Evolutionary conservation across 2,113 vertebrate species (phyloP), one percentile per base, ranked within the genome.

Genomic region (Chloropsis hardwickii): DNA sequence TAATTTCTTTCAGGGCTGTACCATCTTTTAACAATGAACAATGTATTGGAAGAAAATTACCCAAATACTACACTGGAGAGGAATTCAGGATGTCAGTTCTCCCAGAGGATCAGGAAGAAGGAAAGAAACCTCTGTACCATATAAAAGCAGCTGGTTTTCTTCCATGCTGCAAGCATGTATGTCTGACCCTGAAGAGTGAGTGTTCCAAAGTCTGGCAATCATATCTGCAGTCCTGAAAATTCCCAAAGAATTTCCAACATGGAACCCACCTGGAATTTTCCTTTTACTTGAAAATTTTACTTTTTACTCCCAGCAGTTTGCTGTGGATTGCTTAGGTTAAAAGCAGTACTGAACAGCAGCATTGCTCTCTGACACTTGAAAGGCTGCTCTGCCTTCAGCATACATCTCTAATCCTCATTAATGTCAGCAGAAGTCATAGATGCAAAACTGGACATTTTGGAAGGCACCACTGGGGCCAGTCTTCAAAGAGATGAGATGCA

Each of bases 381-480:
- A 57, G 42, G 45, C 16, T 95, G 39, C 56, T 95, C 70, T 73
- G 17, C 37, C 61, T 88, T 91, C 78, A 91, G 42, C 1, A 1
- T 42, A 73, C 29, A 57, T 62, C 74, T 86, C 47, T 66, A 93
- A 83, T 62, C 51, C 39, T 90, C 54, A 65, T 86, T 93, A 97
- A 80, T 37, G 67, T 73, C 85, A 73, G 28, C 10, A 27, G 33
- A 82, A 96, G 71, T 79, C 76, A 81, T 64, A 66, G 81, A 66
- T 94, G 71, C 35, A 83, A 87, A 95, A 39, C 62, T 56, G 74
- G 94, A 85, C 64, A 86, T 37, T 65, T 94, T 77, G 40, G 70
- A 91, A 92, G 20, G 40, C 40, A 91, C 62, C 70, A 58, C 45
- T 61, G 45, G 37, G 78, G 6, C 42, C 50, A 92, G 29, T 18